phyloP scores from a whole-genome alignment of 53 echinoderm and acorn worm genomes.

The Mesocentrotus franciscanus region DNA sequence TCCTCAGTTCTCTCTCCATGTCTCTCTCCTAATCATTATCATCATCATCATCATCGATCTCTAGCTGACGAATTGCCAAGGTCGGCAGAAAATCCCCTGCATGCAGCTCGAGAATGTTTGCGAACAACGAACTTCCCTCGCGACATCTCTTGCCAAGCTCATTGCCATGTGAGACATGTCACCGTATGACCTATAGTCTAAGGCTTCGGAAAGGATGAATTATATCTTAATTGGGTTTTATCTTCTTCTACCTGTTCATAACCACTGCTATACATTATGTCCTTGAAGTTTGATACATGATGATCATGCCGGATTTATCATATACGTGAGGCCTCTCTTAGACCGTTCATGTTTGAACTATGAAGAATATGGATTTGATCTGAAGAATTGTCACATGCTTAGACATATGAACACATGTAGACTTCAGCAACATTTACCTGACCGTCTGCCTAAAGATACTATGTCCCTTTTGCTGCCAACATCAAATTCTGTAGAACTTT shows the following conservation, averaged over 20 bases:
- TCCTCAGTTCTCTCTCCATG: not conserved
- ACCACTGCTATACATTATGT: not conserved
- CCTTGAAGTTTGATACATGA: not conserved
- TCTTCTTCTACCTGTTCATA: not conserved
- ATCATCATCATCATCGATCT: not conserved
- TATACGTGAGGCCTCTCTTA: too few species aligned
- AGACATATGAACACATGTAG: too few species aligned
- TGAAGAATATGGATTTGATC: too few species aligned
- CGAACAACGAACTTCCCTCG: not conserved
- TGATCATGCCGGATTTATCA: not conserved
- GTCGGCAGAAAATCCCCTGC: not conserved
- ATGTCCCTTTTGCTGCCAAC: too few species aligned
- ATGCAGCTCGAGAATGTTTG: not conserved
- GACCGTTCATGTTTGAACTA: too few species aligned
- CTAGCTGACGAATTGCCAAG: not conserved
- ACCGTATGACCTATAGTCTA: not conserved
- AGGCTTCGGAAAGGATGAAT: conserved; percentile 28
- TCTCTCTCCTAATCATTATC: not conserved
- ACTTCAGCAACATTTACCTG: too few species aligned
- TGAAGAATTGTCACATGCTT: too few species aligned
- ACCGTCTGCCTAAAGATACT: too few species aligned
- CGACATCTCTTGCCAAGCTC: conserved; percentile 10
- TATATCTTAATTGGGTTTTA: not conserved
- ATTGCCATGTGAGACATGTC: not conserved
- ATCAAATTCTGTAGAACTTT: too few species aligned